phyloP scores from a whole-genome alignment of 2,888 invertebrate genomes.

The Calephelis perditalis region DNA sequence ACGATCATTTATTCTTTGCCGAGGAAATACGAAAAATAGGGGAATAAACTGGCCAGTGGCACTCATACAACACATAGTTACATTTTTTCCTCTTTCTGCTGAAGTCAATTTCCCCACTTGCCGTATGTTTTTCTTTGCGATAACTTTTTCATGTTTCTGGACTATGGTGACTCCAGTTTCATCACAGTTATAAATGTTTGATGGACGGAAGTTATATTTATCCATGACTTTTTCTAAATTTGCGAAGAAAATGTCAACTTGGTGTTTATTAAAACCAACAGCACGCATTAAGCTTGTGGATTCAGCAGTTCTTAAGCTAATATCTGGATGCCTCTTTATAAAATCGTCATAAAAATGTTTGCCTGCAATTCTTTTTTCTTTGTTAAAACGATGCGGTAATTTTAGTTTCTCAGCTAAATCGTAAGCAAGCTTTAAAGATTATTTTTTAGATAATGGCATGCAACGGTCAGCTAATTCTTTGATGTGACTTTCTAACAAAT shows the following conservation, averaged over 20 bases:
- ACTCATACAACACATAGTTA: background rate
- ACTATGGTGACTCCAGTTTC: background rate
- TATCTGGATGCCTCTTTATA: conserved; percentile 13
- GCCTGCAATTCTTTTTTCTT: conserved; percentile 8
- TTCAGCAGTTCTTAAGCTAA: conserved; percentile 9
- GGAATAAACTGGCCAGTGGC: background rate
- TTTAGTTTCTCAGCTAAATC: conserved; percentile 11
- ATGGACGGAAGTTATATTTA: background rate
- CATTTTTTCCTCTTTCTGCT: background rate
- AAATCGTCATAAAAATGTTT: conserved; percentile 15
- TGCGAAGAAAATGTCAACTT: conserved; percentile 9
- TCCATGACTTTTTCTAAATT: conserved; percentile 7
- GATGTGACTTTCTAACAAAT: background rate
- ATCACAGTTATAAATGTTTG: background rate
- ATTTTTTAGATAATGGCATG: background rate
- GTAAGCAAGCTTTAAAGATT: background rate
- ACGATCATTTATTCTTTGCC: conserved; percentile 1
- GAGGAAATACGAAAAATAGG: background rate
- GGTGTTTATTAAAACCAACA: conserved; percentile 16
- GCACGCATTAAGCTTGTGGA: conserved; percentile 18
- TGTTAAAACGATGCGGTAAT: conserved; percentile 15
- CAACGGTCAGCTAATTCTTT: background rate
- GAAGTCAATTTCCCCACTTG: background rate
- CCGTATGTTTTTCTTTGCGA: background rate
- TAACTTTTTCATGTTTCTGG: background rate